phyloP scores from a whole-genome alignment of 2,113 vertebrate genomes.

The Microtus oregoni region DNA sequence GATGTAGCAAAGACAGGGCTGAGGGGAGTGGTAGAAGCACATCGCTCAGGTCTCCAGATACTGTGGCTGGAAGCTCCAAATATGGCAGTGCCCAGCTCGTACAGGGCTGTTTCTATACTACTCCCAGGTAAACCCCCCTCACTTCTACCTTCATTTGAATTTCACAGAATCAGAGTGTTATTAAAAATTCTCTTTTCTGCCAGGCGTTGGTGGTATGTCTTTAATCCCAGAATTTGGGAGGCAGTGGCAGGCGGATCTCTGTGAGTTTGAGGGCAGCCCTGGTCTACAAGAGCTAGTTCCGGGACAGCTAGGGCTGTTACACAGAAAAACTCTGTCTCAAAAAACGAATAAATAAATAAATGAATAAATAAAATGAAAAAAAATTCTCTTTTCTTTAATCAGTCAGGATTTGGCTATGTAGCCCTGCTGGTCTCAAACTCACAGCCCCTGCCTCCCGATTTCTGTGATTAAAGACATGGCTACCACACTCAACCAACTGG shows the following conservation, averaged over 20 bases:
- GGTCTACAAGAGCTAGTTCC: too few species aligned
- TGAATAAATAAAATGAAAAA: neutral
- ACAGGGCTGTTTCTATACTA: neutral
- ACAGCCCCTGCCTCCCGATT: neutral
- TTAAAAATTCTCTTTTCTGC: neutral
- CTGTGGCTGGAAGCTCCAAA: neutral
- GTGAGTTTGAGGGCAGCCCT: too few species aligned
- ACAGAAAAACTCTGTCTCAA: too few species aligned
- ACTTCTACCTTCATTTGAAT: neutral
- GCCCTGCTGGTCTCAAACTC: neutral
- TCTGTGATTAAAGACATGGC: neutral
- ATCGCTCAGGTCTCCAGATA: neutral
- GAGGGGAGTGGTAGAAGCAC: neutral
- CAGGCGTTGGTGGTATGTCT: too few species aligned
- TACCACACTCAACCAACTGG: neutral
- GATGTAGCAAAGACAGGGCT: neutral
- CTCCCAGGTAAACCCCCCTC: neutral
- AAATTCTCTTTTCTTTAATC: neutral
- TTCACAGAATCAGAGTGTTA: neutral
- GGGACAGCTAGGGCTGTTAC: too few species aligned
- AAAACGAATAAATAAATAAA: too few species aligned
- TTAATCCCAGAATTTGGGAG: too few species aligned
- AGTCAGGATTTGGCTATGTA: neutral
- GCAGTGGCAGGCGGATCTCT: too few species aligned
- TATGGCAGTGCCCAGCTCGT: neutral